Conservation (phyloP, 53 echinoderm and acorn worm genomes). For the Hippasteria phrygiana region DNA sequence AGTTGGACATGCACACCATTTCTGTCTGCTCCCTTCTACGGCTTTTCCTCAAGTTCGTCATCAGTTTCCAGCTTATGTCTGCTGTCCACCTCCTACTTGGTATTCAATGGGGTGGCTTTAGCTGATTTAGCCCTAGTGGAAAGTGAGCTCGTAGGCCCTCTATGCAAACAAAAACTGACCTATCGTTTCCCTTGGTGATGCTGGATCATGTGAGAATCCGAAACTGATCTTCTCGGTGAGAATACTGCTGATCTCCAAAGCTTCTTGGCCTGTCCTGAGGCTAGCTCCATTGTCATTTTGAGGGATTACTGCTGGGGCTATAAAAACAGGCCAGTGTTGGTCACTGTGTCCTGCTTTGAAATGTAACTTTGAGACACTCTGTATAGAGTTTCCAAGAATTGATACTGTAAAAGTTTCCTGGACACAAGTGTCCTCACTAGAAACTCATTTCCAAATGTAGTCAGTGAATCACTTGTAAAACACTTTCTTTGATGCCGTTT, state of each 20-base stretch:
- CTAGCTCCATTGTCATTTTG: slow-evolving; percentile 52
- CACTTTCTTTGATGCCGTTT: too few relatives aligned
- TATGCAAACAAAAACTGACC: slow-evolving; percentile 22
- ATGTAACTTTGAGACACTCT: neutral
- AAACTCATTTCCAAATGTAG: neutral
- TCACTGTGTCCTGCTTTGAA: slow-evolving; percentile 18
- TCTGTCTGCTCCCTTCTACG: slow-evolving; percentile 8
- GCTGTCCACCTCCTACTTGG: slow-evolving; percentile 21
- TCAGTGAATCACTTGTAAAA: neutral
- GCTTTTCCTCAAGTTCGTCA: neutral
- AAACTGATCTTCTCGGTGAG: slow-evolving; percentile 40
- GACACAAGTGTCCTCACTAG: neutral
- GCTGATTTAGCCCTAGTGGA: slow-evolving; percentile 31
- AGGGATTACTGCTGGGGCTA: slow-evolving; percentile 25
- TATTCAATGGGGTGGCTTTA: slow-evolving; percentile 40
- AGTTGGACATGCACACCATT: slow-evolving; percentile 38
- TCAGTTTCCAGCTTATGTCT: slow-evolving; percentile 14
- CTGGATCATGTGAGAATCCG: neutral
- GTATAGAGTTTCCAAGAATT: neutral
- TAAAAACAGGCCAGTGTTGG: slow-evolving; percentile 4
- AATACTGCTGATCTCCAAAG: slow-evolving; percentile 44
- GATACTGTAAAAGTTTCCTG: neutral
- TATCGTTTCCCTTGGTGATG: neutral
- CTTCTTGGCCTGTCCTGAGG: slow-evolving; percentile 24
- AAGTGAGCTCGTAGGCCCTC: slow-evolving; percentile 1